phyloP scores from a whole-genome alignment of 2,113 vertebrate genomes.

The Oryzias woworae region DNA sequence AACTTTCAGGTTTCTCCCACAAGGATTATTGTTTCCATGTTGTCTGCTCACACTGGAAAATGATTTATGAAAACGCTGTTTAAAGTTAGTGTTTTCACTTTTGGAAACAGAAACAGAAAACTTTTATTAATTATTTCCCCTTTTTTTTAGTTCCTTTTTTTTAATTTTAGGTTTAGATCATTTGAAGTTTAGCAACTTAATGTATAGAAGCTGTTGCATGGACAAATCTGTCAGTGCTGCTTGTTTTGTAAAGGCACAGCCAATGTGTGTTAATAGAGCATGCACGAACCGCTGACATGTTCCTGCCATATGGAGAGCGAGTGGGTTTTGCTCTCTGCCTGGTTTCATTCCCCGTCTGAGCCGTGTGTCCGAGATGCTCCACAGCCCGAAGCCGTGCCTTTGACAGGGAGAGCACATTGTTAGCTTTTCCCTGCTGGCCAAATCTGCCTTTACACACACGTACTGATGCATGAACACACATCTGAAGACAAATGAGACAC shows the following conservation, averaged over 20 bases:
- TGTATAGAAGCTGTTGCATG: too few species aligned
- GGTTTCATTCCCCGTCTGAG: constrained; percentile 52
- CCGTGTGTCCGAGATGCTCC: constrained; percentile 60
- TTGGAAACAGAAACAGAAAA: too few species aligned
- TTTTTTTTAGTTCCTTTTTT: too few species aligned
- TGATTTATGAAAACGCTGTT: too few species aligned
- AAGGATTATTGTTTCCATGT: too few species aligned
- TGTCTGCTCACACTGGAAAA: too few species aligned
- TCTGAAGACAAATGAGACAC: constrained; percentile 10
- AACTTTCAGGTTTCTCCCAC: too few species aligned
- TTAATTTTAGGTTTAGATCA: too few species aligned
- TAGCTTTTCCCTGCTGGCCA: constrained; percentile 64
- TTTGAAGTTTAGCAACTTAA: too few species aligned
- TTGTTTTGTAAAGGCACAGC: not conserved
- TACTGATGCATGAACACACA: constrained; percentile 4
- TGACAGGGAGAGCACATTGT: constrained; percentile 70
- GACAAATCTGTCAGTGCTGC: too few species aligned
- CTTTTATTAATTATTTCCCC: too few species aligned
- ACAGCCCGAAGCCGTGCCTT: constrained; percentile 62
- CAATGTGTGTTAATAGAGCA: not conserved
- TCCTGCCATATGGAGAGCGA: constrained; percentile 36
- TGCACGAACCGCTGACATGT: constrained; percentile 29
- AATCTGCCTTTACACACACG: constrained; percentile 3
- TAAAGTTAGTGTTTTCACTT: too few species aligned
- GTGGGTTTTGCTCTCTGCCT: constrained; percentile 35